Base-by-base conservation (phyloP, 2,797 vertebrate species). In the Pipistrellus pygmaeus region DNA sequence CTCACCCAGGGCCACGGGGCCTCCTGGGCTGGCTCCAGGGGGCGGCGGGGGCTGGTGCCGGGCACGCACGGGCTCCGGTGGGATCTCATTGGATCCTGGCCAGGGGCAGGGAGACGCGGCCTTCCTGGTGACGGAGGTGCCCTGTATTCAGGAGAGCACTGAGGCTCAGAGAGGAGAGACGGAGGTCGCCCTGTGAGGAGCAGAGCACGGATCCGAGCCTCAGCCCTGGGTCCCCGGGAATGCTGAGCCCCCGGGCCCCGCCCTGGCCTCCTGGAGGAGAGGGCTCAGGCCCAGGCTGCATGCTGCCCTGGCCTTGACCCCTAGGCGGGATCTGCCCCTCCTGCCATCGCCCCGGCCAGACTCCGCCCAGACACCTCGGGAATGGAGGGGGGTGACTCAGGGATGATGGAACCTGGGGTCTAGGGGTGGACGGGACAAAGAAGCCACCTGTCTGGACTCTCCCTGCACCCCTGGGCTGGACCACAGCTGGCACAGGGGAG, bases 361-460 rank as follows among this genome's bases (percentile, higher is more conserved):
- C 77, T 96, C 85, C 88, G 78, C 85, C 92, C 83, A 41, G 66
- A 91, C 71, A 62, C 90, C 91, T 96, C 95, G 95, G 96, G 96
- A 96, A 96, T 96, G 91, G 64, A n/a, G 69, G 66, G 82, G 41
- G 69, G 71, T n/a, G 23, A 21, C 60, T n/a, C 57, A 9, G 46
- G 1, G 6, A 76, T 83, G 82, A 46, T 23, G 72, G 55, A 51
- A 9, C 69, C 55, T 48, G 64, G 81, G 68, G 92, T 84, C 66
- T 25, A 23, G 46, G 35, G 68, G 46, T 35, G 35, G 46, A 14
- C 1, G 2, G 91, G 35, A 90, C 32, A 62, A 53, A 78, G 57
- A 60, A 87, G 69, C n/a, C 80, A n/a, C 12, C 0, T 20, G 83
- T 68, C 75, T 64, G 57, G 66, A 11, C 55, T 51, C 46, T 51